Percentiles rank a stretch among this genome's conserved stretches.
Conservation (phyloP, 2,888 invertebrate genomes). For the Erebia aethiops region DNA sequence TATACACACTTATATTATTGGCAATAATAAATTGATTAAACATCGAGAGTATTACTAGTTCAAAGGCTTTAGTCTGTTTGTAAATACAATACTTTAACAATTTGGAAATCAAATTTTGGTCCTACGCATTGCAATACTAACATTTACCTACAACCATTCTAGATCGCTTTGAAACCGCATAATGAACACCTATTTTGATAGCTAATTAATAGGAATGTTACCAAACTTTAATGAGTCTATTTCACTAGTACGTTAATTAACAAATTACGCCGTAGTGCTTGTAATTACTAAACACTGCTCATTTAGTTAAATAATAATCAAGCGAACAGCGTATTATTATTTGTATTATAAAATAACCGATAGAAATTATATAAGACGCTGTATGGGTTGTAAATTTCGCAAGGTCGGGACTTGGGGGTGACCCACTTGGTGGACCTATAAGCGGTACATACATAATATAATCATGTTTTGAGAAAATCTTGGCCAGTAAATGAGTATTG, state of each 20-base stretch:
- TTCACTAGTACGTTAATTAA: constrained; percentile 3
- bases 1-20: no score
- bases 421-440: no score
- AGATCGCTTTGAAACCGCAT: constrained; percentile 11
- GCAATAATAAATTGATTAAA: no score
- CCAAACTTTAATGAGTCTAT: constrained; percentile 2
- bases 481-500: no score
- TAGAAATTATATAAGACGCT: no score
- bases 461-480: no score
- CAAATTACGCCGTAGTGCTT: not conserved
- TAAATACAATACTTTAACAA: not conserved
- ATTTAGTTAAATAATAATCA: not conserved
- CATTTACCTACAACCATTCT: not conserved
- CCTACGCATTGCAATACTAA: not conserved
- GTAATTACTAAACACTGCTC: constrained; percentile 2
- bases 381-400: no score
- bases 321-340: not conserved
- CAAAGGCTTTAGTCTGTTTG: not conserved
- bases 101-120: not conserved
- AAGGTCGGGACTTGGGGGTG: no score
- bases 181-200: constrained; percentile 7
- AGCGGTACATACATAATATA: no score
- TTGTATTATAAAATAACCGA: no score
- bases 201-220: constrained; percentile 11
- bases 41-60: not conserved